phyloP scores from a whole-genome alignment of 1,140 invertebrate species.

The Atta cephalotes region DNA sequence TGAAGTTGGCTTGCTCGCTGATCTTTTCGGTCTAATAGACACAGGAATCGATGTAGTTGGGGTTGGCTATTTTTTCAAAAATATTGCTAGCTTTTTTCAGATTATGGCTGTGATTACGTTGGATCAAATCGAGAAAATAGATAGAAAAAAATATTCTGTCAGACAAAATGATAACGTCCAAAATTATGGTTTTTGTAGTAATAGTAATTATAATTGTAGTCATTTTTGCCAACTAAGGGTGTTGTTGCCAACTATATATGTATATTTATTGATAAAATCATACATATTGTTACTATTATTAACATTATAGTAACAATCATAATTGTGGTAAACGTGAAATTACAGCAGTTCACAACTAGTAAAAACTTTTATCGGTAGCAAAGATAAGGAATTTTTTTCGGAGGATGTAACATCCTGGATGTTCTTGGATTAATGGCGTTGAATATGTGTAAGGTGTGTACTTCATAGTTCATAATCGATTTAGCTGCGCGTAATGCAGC shows the following conservation, averaged over 20 bases:
- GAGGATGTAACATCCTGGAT: too few species aligned
- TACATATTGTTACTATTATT: too few species aligned
- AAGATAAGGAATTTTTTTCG: neutral
- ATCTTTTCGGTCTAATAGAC: neutral
- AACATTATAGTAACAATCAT: too few species aligned
- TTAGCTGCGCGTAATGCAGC: constrained; percentile 31
- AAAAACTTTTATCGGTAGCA: neutral
- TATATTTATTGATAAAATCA: too few species aligned
- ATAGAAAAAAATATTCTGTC: neutral
- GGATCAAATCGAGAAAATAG: neutral
- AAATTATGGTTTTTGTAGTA: too few species aligned
- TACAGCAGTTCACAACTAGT: too few species aligned
- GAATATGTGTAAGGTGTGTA: neutral
- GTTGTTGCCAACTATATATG: too few species aligned
- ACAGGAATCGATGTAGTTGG: neutral
- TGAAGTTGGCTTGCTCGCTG: neutral
- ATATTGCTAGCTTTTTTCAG: neutral
- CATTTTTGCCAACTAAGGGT: too few species aligned
- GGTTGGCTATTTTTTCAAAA: constrained; percentile 1
- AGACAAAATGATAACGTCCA: neutral
- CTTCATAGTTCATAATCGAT: constrained; percentile 40
- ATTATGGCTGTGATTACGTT: neutral
- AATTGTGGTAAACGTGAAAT: too few species aligned
- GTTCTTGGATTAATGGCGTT: neutral
- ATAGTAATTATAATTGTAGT: too few species aligned